Evolutionary conservation across 1,140 invertebrate genomes (phyloP), one percentile per base, ranked within the genome.

Genomic region (Chrysomallon squamiferum): DNA sequence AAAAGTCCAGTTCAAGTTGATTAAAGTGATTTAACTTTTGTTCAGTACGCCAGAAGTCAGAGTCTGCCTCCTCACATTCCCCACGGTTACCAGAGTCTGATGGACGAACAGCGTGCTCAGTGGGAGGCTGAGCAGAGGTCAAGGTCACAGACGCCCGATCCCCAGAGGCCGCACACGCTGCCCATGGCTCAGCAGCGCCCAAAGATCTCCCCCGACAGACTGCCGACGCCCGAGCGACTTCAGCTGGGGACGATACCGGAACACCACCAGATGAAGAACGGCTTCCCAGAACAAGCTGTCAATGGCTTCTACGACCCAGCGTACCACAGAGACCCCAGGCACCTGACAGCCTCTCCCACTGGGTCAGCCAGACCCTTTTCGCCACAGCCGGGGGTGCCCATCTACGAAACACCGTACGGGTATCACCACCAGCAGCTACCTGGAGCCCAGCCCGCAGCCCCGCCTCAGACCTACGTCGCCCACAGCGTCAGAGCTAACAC

Each of bases 211-310:
- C 77, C 77, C 13, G 80, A 82, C 13, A 50, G 77, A 47, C 69
- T 71, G 5, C 57, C 68, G 15, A 72, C 74, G 11, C 68, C 73
- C 1, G 73, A 75, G 13, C 62, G 68, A 20, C 20, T 15, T 20
- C 32, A 32, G 29, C 62, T 82, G 3, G 65, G 78, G 64, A 73
- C 80, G 5, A 82, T 82, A 56, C 80, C 80, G 54, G 80, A 82
- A 65, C 75, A 82, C 64, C 67, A 66, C 30, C 77, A 75, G 30
- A 69, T 79, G 52, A 52, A 68, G 13, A 78, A 76, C 66, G 76
- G 76, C 18, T 52, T 66, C 33, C 71, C 60, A 49, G 61, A 65
- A 27, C 63, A 64, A 11, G 65, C 56, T 15, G 35, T 29, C 15
- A 59, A 67, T 29, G 66, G 69, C 13, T 60, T 64, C 22, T 66